Evolutionary conservation across 2,888 invertebrate species (phyloP), one percentile per base, ranked within the genome.

Genomic region (Trichacis sp.): DNA sequence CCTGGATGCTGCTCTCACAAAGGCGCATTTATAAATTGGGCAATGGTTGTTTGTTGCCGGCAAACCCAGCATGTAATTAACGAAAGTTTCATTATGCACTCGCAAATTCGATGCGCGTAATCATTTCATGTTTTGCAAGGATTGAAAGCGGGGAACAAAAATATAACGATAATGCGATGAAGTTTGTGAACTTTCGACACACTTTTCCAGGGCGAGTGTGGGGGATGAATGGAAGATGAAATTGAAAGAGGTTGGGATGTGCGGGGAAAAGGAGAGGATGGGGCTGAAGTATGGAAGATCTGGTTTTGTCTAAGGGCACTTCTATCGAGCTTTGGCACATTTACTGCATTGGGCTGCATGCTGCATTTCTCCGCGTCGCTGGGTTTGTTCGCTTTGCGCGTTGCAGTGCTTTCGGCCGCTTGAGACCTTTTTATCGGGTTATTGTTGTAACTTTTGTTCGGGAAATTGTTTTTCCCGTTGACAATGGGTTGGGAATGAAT

Each of bases 401-500:
- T 51, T 58, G 49, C 52, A 55, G 58, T 51, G 43, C 62, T 18
- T 30, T 24, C 66, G 52, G 64, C 63, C 68, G 65, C 64, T 68
- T 69, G 69, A 60, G 60, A 69, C 73, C 66, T 73, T 77, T 77
- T 78, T 77, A 78, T 79, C 77, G 73, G 76, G 77, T 80, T 78
- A 80, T 78, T 78, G 76, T 73, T 72, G 69, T 76, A 79, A 73
- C 75, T 77, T 77, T 73, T 73, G 69, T 68, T 72, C 73, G 72
- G 79, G 79, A 80, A 79, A 79, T 77, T 76, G 65, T 65, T 54
- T 54, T 56, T 52, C 45, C 20, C 17, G 8, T 33, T n/a, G 33
- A 33, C 11, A 33, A 33, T 11, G n/a, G n/a, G 29, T 33, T 33
- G n/a, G 40, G 14, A 9, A 40, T 24, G 24, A 24, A 24, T 24